These are phyloP conservation scores for Cyanoramphus novaezelandiae DNA, from an alignment of 2,113 vertebrate genomes.

Conservation along the genomic window DNA sequence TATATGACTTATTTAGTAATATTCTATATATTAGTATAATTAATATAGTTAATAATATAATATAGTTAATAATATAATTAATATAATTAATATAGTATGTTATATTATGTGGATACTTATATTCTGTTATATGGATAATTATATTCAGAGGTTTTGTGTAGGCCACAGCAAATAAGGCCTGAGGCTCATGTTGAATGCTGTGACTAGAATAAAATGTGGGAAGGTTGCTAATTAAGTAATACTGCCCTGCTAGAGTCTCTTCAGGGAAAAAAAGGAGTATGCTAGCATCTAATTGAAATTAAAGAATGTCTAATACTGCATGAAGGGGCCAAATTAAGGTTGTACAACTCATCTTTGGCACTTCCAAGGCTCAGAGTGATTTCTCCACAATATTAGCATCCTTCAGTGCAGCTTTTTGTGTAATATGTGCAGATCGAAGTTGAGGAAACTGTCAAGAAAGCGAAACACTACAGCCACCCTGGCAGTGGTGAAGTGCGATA, in stretches of 20 bases:
- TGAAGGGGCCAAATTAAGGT: background rate
- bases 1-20: background rate
- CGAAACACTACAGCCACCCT: fast-evolving
- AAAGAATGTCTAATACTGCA: background rate
- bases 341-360: background rate
- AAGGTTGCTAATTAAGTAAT: background rate
- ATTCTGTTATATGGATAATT: background rate
- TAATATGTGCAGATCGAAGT: background rate
- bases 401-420: background rate
- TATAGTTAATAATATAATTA: too few species aligned
- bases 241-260: background rate
- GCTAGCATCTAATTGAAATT: background rate
- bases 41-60: too few species aligned
- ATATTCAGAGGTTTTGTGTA: background rate
- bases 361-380: background rate
- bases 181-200: background rate
- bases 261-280: background rate
- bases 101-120: background rate
- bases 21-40: background rate
- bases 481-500: background rate
- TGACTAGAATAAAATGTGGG: background rate
- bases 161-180: background rate
- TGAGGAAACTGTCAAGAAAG: background rate
- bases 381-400: too few species aligned
- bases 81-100: too few species aligned